Evolutionary conservation across 2,888 invertebrate species (phyloP), one percentile per base, ranked within the genome.

Genomic region (Pandemis corylana): DNA sequence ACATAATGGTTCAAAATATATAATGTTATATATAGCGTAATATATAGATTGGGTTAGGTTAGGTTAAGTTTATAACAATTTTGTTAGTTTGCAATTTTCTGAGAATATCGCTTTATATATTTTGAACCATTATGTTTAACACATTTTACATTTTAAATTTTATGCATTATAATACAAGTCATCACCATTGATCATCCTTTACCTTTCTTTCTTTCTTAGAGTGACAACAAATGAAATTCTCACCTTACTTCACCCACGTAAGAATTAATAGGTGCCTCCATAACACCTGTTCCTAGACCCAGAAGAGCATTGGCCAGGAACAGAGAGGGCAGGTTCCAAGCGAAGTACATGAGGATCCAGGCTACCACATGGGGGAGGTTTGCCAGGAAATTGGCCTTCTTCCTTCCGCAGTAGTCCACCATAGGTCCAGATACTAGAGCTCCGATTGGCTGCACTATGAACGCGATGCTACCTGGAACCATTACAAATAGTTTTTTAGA

Each of bases 181-280:
- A 20, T 20, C 20, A 20, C 20, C 20, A 20, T 20, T 20, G 20
- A 20, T 20, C 20, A 1, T 20, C 20, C 20, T 20, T 20, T 20
- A 20, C 20, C 20, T 20, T 36, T 36, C 28, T 36, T 36, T 36
- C 28, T 36, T 36, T 36, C 28, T 36, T 36, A 36, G 28, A 36
- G 2, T 36, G 28, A 36, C 4, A 36, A 36, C 28, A 51, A 53
- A 53, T n/a, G 6, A 4, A 20, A n/a, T 67, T 76, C 81, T 80
- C 76, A 95, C 95, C 94, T 94, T 51, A 95, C 95, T 88, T 95
- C 95, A 5, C 95, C 95, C 9, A 95, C 94, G 79, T 95, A 96
- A 0, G 95, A 94, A 71, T 95, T 91, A 62, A 95, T 94, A 0
- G 95, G 95, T 0, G 95, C 95, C 80, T 95, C 95, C 95, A 95